Evolutionary conservation across 2,113 vertebrate genomes (phyloP), one percentile per base, ranked within the genome.

Genomic region (Salvelinus fontinalis): DNA sequence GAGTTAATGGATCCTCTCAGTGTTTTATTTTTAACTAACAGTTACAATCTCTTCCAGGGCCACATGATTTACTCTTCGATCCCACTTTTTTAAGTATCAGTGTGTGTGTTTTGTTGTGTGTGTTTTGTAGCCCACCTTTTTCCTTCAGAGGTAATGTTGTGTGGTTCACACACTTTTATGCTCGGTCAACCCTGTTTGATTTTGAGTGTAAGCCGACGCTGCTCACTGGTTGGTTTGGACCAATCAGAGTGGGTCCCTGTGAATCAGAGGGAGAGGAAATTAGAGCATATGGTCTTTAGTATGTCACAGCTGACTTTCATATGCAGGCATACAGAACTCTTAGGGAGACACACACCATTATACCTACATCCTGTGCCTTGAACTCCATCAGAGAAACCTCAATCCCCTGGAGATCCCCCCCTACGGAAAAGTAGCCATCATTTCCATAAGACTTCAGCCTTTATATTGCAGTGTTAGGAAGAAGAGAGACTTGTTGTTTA

Each of bases 161-260:
- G 29, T 20, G 7, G 4, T 73, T 64, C 68, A 57, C 79, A 60
- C 54, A 26, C 29, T 48, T 86, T 34, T 83, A 83, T 85, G 84
- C 84, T 82, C 75, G 70, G 69, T 24, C 22, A 4, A 59, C 44
- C 59, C 67, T 71, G 81, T 83, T 83, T 81, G 44, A 79, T 79
- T 89, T 80, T 83, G 74, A 88, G 39, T 44, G 39, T 44, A 44
- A 44, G 39, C 39, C 9, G 39, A 44, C 39, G 9, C 67, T 29
- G n/a, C 83, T 82, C 74, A 79, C 83, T 85, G 85, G 83, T 78
- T 73, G 65, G 75, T 74, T 81, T 76, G 29, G 60, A 57, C 86
- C 86, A 90, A 44, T 44, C 39, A 44, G 39, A 44, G 24, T 29
- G 2, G n/a, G 6, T 26, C 39, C 27, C 7, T 27, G 62, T 54